These are phyloP conservation scores for Hormiphora californensis DNA, from an alignment of 37 sponge, comb jelly and placozoan species.

Conservation along the genomic window DNA sequence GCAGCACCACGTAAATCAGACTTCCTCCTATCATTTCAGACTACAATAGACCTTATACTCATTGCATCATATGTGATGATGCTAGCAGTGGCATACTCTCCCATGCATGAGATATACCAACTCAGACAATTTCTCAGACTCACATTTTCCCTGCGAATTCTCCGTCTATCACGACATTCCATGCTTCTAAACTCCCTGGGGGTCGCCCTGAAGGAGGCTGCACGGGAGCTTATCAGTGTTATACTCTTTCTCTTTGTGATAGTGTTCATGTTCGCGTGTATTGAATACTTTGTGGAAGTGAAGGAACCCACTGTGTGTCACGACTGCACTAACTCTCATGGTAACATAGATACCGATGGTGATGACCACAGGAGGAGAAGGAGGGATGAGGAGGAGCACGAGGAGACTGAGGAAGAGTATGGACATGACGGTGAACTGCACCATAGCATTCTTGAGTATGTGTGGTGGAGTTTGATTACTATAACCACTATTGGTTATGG, in stretches of 20 bases:
- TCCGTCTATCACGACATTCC: conserved; percentile 32
- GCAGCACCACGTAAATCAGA: background rate
- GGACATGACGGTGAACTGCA: background rate
- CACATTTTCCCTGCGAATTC: conserved; percentile 1
- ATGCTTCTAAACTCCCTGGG: conserved; percentile 40
- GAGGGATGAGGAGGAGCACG: background rate
- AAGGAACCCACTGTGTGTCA: background rate
- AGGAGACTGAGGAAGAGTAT: background rate
- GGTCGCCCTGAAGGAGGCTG: conserved; percentile 27
- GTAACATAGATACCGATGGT: too few species aligned
- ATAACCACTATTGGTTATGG: conserved; percentile 41
- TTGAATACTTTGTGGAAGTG: conserved; percentile 19
- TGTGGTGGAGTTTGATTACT: conserved; percentile 51
- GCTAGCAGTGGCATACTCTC: conserved; percentile 6
- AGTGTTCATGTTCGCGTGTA: conserved; percentile 9
- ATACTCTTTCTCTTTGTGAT: conserved; percentile 40
- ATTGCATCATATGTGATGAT: background rate
- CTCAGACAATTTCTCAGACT: conserved; percentile 37
- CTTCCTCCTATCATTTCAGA: conserved; percentile 28
- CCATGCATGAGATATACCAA: background rate
- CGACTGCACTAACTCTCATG: conserved; percentile 4
- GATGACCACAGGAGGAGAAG: too few species aligned
- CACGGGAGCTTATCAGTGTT: conserved; percentile 15
- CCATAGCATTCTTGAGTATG: conserved; percentile 38
- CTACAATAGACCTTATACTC: background rate